Percentiles rank a stretch among this genome's conserved stretches.
Evolutionary conservation across 2,797 vertebrate genomes (phyloP).

Genomic region (Benthosema pterotum): DNA sequence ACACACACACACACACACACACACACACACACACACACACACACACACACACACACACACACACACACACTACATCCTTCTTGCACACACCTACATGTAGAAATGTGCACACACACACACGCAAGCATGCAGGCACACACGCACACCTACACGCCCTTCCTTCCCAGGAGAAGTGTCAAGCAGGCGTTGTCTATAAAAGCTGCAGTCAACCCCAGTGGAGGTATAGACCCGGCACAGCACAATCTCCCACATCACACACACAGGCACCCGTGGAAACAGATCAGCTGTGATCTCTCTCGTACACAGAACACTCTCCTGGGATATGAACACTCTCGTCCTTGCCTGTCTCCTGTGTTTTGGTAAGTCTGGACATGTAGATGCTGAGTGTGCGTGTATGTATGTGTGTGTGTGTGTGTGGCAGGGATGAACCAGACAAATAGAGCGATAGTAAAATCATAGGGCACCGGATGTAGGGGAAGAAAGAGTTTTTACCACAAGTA

Average conservation of each 20-base stretch:
- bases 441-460: conserved; percentile 7
- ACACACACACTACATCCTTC: conserved; percentile 44
- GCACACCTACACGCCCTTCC: conserved; percentile 38
- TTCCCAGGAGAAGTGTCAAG: conserved; percentile 32
- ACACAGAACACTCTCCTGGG: conserved; percentile 58
- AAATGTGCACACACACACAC: not conserved
- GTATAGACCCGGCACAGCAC: conserved; percentile 47
- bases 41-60: conserved; percentile 18
- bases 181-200: conserved; percentile 74
- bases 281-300: conserved; percentile 37
- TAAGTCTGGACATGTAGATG: conserved; percentile 64
- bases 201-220: conserved; percentile 52
- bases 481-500: conserved; percentile 32
- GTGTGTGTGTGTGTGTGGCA: conserved; percentile 11
- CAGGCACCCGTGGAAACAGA: conserved; percentile 34
- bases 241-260: conserved; percentile 24
- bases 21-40: conserved; percentile 11
- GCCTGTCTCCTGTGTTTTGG: conserved; percentile 76
- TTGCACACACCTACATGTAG: conserved; percentile 11
- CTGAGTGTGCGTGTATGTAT: conserved; percentile 1
- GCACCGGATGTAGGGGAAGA: not conserved
- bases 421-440: conserved; percentile 11
- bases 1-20: conserved; percentile 6
- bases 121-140: not conserved
- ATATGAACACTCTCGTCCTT: conserved; percentile 79